Conservation (phyloP, 1,140 invertebrate genomes). For the Panagrolaimus sp. region DNA sequence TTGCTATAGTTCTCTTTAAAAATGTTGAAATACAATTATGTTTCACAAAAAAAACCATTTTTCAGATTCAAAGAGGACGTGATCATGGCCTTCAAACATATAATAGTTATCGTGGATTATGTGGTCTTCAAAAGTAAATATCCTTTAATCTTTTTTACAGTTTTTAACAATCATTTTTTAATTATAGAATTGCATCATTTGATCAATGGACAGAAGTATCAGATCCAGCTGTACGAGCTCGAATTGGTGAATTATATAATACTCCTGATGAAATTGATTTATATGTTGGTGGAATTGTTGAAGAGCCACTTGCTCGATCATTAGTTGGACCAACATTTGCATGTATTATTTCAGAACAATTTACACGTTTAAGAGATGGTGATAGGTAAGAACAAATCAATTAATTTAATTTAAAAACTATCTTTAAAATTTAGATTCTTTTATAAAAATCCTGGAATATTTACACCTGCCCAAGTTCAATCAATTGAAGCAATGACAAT, state of each 20-base stretch:
- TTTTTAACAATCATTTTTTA: too few species aligned
- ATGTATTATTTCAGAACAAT: constrained; percentile 44
- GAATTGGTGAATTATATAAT: constrained; percentile 34
- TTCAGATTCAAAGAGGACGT: constrained; percentile 68
- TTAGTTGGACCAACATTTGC: constrained; percentile 44
- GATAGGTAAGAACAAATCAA: constrained; percentile 28
- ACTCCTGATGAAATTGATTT: constrained; percentile 33
- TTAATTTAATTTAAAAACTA: too few species aligned
- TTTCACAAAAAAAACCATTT: too few species aligned
- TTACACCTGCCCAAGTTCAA: constrained; percentile 21
- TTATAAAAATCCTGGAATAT: constrained; percentile 29
- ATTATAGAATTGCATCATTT: constrained; percentile 66
- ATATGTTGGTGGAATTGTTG: constrained; percentile 44
- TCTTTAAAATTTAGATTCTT: constrained; percentile 31
- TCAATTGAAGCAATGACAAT: constrained; percentile 27
- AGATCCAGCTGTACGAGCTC: constrained; percentile 24
- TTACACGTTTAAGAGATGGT: constrained; percentile 36
- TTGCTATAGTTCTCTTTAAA: too few species aligned
- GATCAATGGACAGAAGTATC: constrained; percentile 65
- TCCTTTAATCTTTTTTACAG: too few species aligned
- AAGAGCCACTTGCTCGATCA: constrained; percentile 33
- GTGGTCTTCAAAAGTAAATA: constrained; percentile 65
- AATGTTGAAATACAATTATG: too few species aligned
- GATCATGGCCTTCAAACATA: constrained; percentile 83
- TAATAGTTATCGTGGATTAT: constrained; percentile 73